Evolutionary conservation across 2,888 invertebrate genomes (phyloP).

Genomic region (Spisula subtruncata): DNA sequence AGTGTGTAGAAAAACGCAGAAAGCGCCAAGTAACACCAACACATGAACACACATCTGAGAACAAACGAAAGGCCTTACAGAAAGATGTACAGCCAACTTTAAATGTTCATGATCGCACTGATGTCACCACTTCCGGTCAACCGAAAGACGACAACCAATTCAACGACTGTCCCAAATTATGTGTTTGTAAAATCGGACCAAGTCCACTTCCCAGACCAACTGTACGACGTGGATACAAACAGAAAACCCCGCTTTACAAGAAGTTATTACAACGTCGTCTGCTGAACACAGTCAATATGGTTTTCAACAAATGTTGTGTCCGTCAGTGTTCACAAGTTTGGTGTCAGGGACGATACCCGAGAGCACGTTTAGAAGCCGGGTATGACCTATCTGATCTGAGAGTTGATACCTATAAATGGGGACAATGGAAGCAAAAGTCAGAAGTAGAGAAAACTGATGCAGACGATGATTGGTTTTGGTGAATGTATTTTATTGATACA

Average conservation of each 20-base stretch:
- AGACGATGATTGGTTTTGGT: conserved; percentile 27
- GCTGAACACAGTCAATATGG: neutral
- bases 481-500: neutral
- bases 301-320: neutral
- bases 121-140: too few relatives aligned
- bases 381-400: neutral
- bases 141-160: neutral
- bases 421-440: neutral
- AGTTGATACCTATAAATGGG: neutral
- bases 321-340: neutral
- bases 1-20: neutral
- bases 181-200: neutral
- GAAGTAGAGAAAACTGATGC: neutral
- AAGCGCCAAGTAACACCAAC: neutral
- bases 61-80: neutral
- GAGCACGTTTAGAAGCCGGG: neutral
- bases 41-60: neutral
- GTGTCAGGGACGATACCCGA: neutral
- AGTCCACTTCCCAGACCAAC: neutral
- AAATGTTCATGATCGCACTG: too few relatives aligned
- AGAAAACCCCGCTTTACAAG: neutral
- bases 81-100: too few relatives aligned
- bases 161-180: neutral
- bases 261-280: neutral
- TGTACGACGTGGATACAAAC: neutral